Percentiles rank a stretch among this genome's conserved stretches.
phyloP scores from a whole-genome alignment of 2,113 vertebrate genomes.

The Entomyzon cyanotis region DNA sequence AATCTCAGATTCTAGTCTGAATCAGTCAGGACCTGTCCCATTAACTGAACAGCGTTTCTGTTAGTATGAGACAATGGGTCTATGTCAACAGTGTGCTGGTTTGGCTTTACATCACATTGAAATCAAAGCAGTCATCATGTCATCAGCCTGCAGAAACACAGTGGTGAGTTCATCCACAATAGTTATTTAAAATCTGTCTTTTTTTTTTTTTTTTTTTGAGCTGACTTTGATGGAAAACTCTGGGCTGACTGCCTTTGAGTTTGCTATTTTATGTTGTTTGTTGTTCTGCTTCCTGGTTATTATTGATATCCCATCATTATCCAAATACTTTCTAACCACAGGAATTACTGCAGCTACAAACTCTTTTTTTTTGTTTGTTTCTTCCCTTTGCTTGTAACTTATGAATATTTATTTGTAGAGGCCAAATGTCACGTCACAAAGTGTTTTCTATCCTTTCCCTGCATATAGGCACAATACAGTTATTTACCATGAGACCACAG shows the following conservation, averaged over 20 bases:
- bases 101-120: neutral
- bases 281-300: constrained; percentile 48
- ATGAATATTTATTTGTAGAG: neutral
- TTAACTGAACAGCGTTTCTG: neutral
- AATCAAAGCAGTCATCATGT: constrained; percentile 39
- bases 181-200: neutral
- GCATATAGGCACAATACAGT: neutral
- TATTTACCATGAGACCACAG: neutral
- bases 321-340: constrained; percentile 57
- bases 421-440: neutral
- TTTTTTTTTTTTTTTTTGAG: neutral
- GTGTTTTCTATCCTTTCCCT: neutral
- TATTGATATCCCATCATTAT: constrained; percentile 46
- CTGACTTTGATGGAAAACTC: constrained; percentile 21
- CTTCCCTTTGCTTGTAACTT: neutral
- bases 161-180: neutral
- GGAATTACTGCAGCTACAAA: constrained; percentile 31
- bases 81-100: neutral
- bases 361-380: neutral
- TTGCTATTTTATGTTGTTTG: constrained; percentile 40
- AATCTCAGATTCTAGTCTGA: constrained; percentile 8
- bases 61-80: constrained; percentile 7
- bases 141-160: constrained; percentile 19
- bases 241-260: neutral
- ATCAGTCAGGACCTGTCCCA: constrained; percentile 1